phyloP scores from a whole-genome alignment of 23 tunicate genomes.

The Ciona savignyi region DNA sequence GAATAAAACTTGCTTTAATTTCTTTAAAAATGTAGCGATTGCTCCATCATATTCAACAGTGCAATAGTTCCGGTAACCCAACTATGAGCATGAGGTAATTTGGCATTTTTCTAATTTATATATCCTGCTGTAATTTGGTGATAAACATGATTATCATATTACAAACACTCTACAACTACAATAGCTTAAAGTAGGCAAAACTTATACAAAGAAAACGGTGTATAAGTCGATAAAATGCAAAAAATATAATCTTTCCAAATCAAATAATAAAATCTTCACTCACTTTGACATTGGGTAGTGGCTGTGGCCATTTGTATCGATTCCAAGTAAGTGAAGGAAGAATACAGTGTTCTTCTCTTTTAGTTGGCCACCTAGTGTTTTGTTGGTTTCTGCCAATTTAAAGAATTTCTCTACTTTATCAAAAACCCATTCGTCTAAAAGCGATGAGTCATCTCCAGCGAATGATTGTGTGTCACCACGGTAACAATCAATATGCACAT shows the following conservation, averaged over 20 bases:
- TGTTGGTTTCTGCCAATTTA: conserved; percentile 20
- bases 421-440: conserved; percentile 90
- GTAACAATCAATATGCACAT: conserved; percentile 66
- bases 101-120: too few relatives aligned
- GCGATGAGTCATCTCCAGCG: conserved; percentile 54
- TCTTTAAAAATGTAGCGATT: too few relatives aligned
- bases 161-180: too few relatives aligned
- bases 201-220: too few relatives aligned
- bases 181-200: too few relatives aligned
- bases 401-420: conserved; percentile 50
- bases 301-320: conserved; percentile 96
- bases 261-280: neutral
- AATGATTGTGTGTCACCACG: conserved; percentile 48
- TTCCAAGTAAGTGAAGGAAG: conserved; percentile 94
- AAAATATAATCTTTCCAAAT: neutral
- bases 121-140: too few relatives aligned
- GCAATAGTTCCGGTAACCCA: too few relatives aligned
- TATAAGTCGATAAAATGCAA: neutral
- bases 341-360: conserved; percentile 64
- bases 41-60: too few relatives aligned
- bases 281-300: conserved; percentile 84
- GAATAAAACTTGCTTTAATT: too few relatives aligned
- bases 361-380: conserved; percentile 22
- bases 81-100: too few relatives aligned
- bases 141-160: too few relatives aligned